A percentile compares a stretch with the other conserved stretches of the same genome.
Evolutionary conservation across 2,888 invertebrate genomes (phyloP).

Genomic region (Pyralis farinalis): DNA sequence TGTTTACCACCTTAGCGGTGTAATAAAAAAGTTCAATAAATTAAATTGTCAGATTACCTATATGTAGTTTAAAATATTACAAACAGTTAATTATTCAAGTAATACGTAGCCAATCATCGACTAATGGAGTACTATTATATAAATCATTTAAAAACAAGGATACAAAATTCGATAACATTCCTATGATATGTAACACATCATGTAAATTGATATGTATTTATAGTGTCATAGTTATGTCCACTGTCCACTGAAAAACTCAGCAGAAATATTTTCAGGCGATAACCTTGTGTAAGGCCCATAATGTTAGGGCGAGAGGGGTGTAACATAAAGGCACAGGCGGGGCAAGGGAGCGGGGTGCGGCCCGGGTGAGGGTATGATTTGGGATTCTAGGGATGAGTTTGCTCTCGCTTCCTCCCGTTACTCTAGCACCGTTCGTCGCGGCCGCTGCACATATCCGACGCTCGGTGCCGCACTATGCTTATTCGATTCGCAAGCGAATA

Average conservation of each 20-base stretch:
- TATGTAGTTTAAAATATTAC: too few relatives aligned
- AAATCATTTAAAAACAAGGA: too few relatives aligned
- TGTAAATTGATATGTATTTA: too few relatives aligned
- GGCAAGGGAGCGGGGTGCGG: slow-evolving; percentile 58
- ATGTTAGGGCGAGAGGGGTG: slow-evolving; percentile 70
- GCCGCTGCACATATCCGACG: slow-evolving; percentile 57
- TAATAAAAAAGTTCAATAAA: too few relatives aligned
- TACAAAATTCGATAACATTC: too few relatives aligned
- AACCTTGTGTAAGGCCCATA: slow-evolving; percentile 56
- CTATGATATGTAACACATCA: too few relatives aligned
- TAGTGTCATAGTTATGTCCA: too few relatives aligned
- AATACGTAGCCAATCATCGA: too few relatives aligned
- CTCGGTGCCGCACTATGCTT: slow-evolving; percentile 38
- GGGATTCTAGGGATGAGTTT: slow-evolving; percentile 81
- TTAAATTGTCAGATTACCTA: too few relatives aligned
- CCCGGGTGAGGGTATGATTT: slow-evolving; percentile 75
- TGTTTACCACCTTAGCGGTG: too few relatives aligned
- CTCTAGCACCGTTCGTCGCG: slow-evolving; percentile 71
- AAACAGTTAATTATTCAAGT: too few relatives aligned
- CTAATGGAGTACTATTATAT: too few relatives aligned
- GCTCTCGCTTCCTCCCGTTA: slow-evolving; percentile 78
- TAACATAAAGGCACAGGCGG: slow-evolving; percentile 61
- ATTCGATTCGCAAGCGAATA: slow-evolving; percentile 35
- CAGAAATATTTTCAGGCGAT: slow-evolving; percentile 52
- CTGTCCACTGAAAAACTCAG: slow-evolving; percentile 36